Evolutionary conservation across 2,797 vertebrate genomes (phyloP).

Genomic region (Apodemus agrarius): DNA sequence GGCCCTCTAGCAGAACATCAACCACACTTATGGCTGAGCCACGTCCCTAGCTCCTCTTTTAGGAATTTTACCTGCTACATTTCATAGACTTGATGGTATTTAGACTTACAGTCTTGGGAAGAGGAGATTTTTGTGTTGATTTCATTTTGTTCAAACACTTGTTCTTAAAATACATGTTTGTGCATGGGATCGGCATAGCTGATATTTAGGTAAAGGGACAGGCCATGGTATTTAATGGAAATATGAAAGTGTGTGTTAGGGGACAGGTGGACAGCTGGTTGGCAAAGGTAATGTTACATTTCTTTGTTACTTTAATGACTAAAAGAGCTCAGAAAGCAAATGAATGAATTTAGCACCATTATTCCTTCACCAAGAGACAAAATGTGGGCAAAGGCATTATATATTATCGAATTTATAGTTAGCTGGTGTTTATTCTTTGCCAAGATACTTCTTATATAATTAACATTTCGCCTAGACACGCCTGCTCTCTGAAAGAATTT

Average conservation of each 20-base stretch:
- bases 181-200: neutral
- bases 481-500: neutral
- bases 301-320: neutral
- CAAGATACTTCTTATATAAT: neutral
- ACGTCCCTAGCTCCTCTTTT: neutral
- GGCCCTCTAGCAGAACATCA: too few relatives aligned
- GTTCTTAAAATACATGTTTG: neutral
- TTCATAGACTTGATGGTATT: neutral
- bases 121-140: constrained; percentile 11
- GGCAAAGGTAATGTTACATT: neutral
- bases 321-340: neutral
- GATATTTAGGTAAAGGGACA: neutral
- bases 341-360: constrained; percentile 10
- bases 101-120: neutral
- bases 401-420: neutral
- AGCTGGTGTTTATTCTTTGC: neutral
- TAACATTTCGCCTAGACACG: neutral
- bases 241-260: neutral
- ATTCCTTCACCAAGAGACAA: constrained; percentile 26
- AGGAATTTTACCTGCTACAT: neutral
- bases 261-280: neutral
- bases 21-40: neutral
- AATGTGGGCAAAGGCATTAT: neutral
- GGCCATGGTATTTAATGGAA: neutral
- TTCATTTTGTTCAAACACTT: neutral